phyloP scores from a whole-genome alignment of 2,888 invertebrate genomes.

The Megastigmus dorsalis region DNA sequence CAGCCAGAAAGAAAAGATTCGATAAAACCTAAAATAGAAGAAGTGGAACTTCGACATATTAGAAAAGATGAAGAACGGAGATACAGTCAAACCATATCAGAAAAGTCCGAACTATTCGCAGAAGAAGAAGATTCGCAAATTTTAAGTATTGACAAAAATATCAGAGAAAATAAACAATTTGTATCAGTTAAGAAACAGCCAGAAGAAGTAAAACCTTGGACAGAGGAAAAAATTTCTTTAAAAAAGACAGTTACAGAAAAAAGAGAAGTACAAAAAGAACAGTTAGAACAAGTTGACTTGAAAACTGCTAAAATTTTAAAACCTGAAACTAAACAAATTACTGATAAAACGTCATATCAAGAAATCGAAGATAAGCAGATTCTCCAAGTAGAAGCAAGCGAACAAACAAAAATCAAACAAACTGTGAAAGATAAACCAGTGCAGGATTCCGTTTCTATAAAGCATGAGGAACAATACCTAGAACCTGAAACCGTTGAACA shows the following conservation, averaged over 20 bases:
- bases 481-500: conserved; percentile 60
- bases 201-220: conserved; percentile 77
- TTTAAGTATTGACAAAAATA: conserved; percentile 23
- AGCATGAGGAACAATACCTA: too few species aligned
- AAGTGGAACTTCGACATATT: conserved; percentile 39
- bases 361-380: too few species aligned
- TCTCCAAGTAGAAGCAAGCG: too few species aligned
- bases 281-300: conserved; percentile 75
- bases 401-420: too few species aligned
- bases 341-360: conserved; percentile 49
- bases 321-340: not conserved
- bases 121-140: conserved; percentile 16
- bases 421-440: too few species aligned
- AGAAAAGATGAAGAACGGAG: conserved; percentile 6
- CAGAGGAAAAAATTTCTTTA: conserved; percentile 79
- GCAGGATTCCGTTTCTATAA: too few species aligned
- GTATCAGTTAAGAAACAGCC: conserved; percentile 75
- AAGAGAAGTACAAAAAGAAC: conserved; percentile 73
- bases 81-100: too few species aligned
- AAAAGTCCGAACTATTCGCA: not conserved
- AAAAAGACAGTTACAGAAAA: conserved; percentile 74
- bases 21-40: conserved; percentile 40
- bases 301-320: conserved; percentile 77
- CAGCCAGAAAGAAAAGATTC: conserved; percentile 34
- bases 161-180: conserved; percentile 74